These are phyloP conservation scores for Apamea crenata DNA, from an alignment of 2,888 invertebrate genomes.

Conservation along the genomic window DNA sequence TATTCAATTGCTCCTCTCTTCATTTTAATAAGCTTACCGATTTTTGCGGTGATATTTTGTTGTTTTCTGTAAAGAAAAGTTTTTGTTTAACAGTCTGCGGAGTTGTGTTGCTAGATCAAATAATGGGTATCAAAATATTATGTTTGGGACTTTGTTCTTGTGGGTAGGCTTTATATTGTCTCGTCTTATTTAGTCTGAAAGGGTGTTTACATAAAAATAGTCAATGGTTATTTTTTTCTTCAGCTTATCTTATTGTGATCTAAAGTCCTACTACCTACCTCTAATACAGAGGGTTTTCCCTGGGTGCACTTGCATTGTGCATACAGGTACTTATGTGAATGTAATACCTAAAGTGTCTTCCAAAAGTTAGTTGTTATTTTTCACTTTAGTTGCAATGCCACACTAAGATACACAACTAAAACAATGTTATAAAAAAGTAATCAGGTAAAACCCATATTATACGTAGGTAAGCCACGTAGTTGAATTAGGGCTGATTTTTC, in stretches of 20 bases:
- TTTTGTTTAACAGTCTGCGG: slow-evolving; percentile 55
- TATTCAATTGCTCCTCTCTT: slow-evolving; percentile 80
- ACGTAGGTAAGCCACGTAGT: no score
- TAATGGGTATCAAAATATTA: slow-evolving; percentile 39
- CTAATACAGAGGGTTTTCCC: no score
- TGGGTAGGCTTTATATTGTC: slow-evolving; percentile 21
- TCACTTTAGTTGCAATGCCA: no score
- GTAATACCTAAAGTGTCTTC: no score
- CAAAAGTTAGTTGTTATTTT: no score
- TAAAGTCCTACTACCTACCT: not conserved
- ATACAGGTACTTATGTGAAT: no score
- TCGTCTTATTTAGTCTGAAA: not conserved
- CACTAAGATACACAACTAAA: no score
- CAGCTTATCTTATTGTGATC: not conserved
- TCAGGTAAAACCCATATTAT: no score
- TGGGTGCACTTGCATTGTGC: no score
- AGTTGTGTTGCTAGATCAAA: slow-evolving; percentile 46
- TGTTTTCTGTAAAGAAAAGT: slow-evolving; percentile 40
- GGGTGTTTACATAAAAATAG: not conserved
- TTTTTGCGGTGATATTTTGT: slow-evolving; percentile 68
- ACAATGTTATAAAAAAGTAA: no score
- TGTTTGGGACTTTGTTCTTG: slow-evolving; percentile 18
- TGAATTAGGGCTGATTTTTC: no score
- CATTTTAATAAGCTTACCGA: slow-evolving; percentile 74
- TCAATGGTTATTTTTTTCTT: not conserved